Evolutionary conservation across 2,797 vertebrate genomes (phyloP).

Genomic region (Dallia pectoralis): DNA sequence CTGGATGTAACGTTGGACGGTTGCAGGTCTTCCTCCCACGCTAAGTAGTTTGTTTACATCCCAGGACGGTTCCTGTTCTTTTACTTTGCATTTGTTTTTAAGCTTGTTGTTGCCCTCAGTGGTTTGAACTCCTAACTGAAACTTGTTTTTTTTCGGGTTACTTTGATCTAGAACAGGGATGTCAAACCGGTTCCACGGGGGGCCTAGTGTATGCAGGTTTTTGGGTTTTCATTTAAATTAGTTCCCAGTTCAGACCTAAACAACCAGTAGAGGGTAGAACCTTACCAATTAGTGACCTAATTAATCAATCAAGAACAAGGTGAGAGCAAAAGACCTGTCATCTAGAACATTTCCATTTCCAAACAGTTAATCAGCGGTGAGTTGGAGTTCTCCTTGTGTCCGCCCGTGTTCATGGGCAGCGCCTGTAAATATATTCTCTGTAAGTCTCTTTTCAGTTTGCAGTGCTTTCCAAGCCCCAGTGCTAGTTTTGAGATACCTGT

Average conservation of each 20-base stretch:
- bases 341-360: slow-evolving; percentile 26
- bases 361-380: slow-evolving; percentile 21
- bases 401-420: not conserved
- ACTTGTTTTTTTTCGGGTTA: slow-evolving; percentile 14
- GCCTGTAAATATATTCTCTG: slow-evolving; percentile 10
- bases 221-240: too few relatives aligned
- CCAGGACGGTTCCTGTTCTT: slow-evolving; percentile 19
- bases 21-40: slow-evolving; percentile 25
- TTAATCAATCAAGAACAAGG: too few relatives aligned
- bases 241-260: too few relatives aligned
- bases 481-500: not conserved
- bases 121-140: slow-evolving; percentile 16
- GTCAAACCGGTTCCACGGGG: too few relatives aligned
- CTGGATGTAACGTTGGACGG: slow-evolving; percentile 25
- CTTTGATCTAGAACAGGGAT: slow-evolving; percentile 19
- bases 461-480: slow-evolving; percentile 17
- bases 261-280: too few relatives aligned
- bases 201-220: too few relatives aligned
- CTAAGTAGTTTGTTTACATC: slow-evolving; percentile 22
- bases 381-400: slow-evolving; percentile 1
- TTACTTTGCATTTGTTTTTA: slow-evolving; percentile 23
- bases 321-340: too few relatives aligned
- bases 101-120: slow-evolving; percentile 11
- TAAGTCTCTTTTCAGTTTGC: slow-evolving; percentile 21
- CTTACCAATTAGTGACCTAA: too few relatives aligned